Conservation (phyloP, 2,113 vertebrate species). For the Pseudorhombus dupliciocellatus region DNA sequence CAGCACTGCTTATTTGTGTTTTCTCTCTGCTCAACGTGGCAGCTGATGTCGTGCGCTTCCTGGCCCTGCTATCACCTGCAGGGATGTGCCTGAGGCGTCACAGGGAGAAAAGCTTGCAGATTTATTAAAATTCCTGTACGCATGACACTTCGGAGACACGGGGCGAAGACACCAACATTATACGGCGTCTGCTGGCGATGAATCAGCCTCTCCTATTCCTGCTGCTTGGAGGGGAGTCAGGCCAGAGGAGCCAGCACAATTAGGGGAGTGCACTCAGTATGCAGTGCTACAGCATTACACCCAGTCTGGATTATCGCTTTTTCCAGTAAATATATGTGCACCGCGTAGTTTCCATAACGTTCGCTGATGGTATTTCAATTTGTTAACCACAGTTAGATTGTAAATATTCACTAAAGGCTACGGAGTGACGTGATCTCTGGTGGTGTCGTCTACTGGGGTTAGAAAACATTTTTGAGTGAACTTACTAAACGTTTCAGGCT, state of each 20-base stretch:
- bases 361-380: background rate
- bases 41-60: constrained; percentile 37
- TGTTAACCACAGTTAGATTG: background rate
- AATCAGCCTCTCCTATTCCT: constrained; percentile 15
- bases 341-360: background rate
- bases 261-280: background rate
- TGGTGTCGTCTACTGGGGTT: background rate
- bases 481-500: background rate
- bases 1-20: constrained; percentile 16
- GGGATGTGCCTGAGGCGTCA: constrained; percentile 28
- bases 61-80: constrained; percentile 28
- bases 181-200: constrained; percentile 22
- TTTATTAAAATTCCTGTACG: constrained; percentile 43
- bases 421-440: background rate
- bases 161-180: constrained; percentile 9
- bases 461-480: background rate
- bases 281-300: background rate
- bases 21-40: constrained; percentile 33
- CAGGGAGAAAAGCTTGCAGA: constrained; percentile 3
- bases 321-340: background rate
- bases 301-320: background rate
- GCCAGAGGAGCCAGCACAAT: background rate
- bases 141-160: constrained; percentile 29
- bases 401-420: background rate
- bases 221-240: background rate